phyloP scores from a whole-genome alignment of 2,888 invertebrate species.

The Xylocampa areola region DNA sequence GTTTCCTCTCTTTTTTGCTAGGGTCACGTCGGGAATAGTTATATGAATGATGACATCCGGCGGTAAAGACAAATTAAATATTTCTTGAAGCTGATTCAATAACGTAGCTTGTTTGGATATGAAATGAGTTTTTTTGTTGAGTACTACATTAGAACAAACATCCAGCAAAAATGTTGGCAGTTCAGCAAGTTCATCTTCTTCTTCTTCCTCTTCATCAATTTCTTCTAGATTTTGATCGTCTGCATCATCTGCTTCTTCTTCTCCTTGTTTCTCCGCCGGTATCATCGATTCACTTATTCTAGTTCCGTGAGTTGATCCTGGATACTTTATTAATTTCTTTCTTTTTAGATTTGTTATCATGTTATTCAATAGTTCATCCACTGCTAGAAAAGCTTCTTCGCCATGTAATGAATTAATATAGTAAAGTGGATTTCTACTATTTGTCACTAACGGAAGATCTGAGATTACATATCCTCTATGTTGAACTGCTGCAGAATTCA shows the following conservation, averaged over 20 bases:
- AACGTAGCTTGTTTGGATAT: conserved; percentile 69
- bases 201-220: conserved; percentile 68
- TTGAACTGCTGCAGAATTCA: conserved; percentile 84
- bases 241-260: conserved; percentile 63
- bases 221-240: conserved; percentile 64
- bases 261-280: conserved; percentile 42
- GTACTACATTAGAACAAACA: conserved; percentile 69
- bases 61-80: conserved; percentile 74
- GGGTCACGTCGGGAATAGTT: conserved; percentile 87
- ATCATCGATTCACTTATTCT: conserved; percentile 55
- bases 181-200: conserved; percentile 69
- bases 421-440: conserved; percentile 64
- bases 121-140: conserved; percentile 61
- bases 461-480: conserved; percentile 92
- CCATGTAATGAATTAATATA: conserved; percentile 65
- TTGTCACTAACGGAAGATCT: conserved; percentile 91
- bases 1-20: conserved; percentile 77
- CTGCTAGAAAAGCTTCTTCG: conserved; percentile 73
- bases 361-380: conserved; percentile 71
- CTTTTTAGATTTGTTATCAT: conserved; percentile 73
- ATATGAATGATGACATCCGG: conserved; percentile 90
- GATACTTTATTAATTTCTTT: conserved; percentile 65
- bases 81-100: conserved; percentile 72
- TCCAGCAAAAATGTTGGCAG: conserved; percentile 79
- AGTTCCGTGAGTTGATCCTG: conserved; percentile 59